Evolutionary conservation across 2,888 invertebrate genomes (phyloP), one percentile per base, ranked within the genome.

Genomic region (Scelioninae gen. 2): DNA sequence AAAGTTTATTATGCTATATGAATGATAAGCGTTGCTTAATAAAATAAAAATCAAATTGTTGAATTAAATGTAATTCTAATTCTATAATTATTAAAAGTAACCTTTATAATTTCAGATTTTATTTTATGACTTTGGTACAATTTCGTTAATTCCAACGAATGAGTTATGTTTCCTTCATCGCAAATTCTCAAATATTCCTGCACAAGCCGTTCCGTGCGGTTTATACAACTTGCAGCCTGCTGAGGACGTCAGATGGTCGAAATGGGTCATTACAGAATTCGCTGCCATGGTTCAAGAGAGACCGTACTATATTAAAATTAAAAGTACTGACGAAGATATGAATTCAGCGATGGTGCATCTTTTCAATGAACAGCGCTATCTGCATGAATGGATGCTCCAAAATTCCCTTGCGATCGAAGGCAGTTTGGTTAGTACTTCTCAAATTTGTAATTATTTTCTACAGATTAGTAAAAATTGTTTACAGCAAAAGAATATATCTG

Each of bases 81-180:
- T n/a, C n/a, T n/a, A n/a, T n/a, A n/a, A n/a, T n/a, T n/a, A n/a
- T n/a, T n/a, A n/a, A n/a, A n/a, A n/a, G n/a, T n/a, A n/a, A n/a
- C n/a, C n/a, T n/a, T 31, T 7, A 25, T 28, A 0, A n/a, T 68
- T 19, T 7, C 46, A 86, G 86, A 70, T 86, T 25, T 48, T 83
- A 18, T 86, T 85, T 64, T 85, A 85, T 48, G 86, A 86, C 67
- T 86, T 80, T 45, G 86, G 86, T 0, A 86, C 86, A 9, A 45
- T 84, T 0, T 78, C 81, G 61, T 78, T 79, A 0, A 82, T 82
- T 61, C 33, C 75, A 10, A 63, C 81, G 7, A 50, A 78, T 0
- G 76, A 76, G 9, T 2, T 86, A 6, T 81, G 77, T 19, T 85
- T 80, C 53, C 76, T 86, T 16, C 79, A 83, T 58, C 77, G 80